Evolutionary conservation across 53 echinoderm and acorn worm species (phyloP).

Genomic region (Paelopatides confundens): DNA sequence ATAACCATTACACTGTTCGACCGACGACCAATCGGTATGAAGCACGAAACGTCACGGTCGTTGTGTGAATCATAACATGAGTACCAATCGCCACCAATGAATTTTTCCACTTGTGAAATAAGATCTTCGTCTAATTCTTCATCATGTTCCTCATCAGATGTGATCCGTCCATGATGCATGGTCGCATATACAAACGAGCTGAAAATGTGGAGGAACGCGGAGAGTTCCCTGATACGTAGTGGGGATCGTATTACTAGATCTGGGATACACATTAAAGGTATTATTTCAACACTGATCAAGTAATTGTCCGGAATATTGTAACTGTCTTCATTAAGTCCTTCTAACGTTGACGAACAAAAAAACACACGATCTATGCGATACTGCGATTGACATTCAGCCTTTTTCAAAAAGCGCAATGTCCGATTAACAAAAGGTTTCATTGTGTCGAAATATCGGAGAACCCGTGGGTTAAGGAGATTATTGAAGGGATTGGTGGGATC

Average conservation of each 20-base stretch:
- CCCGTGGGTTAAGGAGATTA: background rate
- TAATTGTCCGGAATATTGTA: background rate
- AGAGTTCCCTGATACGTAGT: no score
- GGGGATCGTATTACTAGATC: no score
- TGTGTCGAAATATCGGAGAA: background rate
- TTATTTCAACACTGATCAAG: no score
- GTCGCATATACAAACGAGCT: background rate
- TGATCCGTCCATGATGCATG: no score
- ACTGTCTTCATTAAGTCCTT: background rate
- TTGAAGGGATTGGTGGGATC: conserved; percentile 24
- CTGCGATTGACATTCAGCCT: background rate
- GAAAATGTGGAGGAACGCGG: background rate
- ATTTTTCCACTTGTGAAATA: background rate
- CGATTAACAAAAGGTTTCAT: background rate
- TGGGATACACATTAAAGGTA: no score
- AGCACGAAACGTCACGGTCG: background rate
- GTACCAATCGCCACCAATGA: background rate
- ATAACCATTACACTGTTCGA: background rate
- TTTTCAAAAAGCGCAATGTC: background rate
- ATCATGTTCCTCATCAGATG: no score
- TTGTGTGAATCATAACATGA: background rate
- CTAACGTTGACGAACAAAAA: background rate
- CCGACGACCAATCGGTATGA: background rate
- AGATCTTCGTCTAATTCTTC: no score
- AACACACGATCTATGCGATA: background rate